phyloP scores from a whole-genome alignment of 2,797 vertebrate species.

The Smutsia gigantea region DNA sequence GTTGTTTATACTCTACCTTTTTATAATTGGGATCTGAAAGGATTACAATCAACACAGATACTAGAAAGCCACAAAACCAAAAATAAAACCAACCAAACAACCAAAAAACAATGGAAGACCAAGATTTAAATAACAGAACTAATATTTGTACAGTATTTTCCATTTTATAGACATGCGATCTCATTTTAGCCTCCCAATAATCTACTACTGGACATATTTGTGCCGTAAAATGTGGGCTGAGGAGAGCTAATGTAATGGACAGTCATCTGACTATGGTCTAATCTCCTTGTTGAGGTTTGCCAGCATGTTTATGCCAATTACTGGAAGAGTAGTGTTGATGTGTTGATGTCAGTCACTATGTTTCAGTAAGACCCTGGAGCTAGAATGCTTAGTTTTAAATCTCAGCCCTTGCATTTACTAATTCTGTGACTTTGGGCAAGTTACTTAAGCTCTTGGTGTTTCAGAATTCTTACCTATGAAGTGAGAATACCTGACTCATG shows the following conservation, averaged over 20 bases:
- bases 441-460: not conserved
- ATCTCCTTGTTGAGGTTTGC: not conserved
- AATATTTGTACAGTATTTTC: not conserved
- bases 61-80: not conserved
- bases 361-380: not conserved
- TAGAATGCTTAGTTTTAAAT: not conserved
- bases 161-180: not conserved
- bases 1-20: not conserved
- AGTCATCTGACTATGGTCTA: not conserved
- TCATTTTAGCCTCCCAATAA: not conserved
- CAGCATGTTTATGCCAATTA: not conserved
- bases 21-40: not conserved
- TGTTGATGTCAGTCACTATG: not conserved
- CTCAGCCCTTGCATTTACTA: not conserved
- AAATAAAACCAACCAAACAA: no score
- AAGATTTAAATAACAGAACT: not conserved
- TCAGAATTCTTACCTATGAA: not conserved
- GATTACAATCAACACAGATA: not conserved
- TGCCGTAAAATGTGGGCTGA: not conserved
- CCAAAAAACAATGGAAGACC: not conserved
- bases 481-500: not conserved
- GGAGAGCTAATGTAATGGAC: not conserved
- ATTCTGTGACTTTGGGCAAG: not conserved
- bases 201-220: not conserved
- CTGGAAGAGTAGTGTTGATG: not conserved